Evolutionary conservation across 92 coral and sea anemone genomes (phyloP).

Genomic region (Phymanthus crucifer): DNA sequence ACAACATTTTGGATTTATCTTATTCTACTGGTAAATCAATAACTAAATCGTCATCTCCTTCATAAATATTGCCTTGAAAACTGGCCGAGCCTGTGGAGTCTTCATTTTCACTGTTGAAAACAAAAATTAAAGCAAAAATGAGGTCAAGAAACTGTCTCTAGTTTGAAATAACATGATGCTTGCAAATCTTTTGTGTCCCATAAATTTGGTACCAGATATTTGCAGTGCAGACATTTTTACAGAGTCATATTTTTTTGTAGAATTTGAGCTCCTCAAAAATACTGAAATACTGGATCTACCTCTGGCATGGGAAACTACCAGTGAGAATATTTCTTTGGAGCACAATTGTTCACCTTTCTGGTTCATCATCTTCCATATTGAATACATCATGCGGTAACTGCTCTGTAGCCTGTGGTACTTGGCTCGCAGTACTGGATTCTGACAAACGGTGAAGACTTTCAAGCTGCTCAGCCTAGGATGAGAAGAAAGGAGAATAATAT

Average conservation of each 20-base stretch:
- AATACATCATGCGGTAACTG: constrained; percentile 91
- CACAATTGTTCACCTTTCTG: constrained; percentile 65
- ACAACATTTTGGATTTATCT: neutral
- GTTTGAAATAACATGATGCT: too few relatives aligned
- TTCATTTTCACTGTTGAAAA: constrained; percentile 84
- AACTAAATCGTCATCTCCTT: constrained; percentile 96
- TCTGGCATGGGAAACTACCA: too few relatives aligned
- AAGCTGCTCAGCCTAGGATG: constrained; percentile 52
- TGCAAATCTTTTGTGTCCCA: too few relatives aligned
- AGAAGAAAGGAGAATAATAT: neutral
- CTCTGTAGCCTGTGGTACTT: constrained; percentile 85
- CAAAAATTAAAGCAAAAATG: neutral
- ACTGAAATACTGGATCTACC: too few relatives aligned
- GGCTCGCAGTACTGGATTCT: constrained; percentile 68
- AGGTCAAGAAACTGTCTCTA: neutral
- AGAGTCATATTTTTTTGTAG: too few relatives aligned
- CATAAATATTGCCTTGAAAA: constrained; percentile 93
- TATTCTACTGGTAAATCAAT: constrained; percentile 91
- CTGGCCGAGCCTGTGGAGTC: constrained; percentile 91
- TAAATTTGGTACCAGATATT: too few relatives aligned
- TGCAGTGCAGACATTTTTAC: too few relatives aligned
- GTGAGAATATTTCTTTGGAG: neutral
- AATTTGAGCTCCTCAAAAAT: too few relatives aligned
- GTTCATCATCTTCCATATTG: constrained; percentile 93
- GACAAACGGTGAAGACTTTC: constrained; percentile 76